Percentiles rank a stretch among this genome's conserved stretches.
Evolutionary conservation across 2,888 invertebrate genomes (phyloP).

Genomic region (Schizotus pectinicornis): DNA sequence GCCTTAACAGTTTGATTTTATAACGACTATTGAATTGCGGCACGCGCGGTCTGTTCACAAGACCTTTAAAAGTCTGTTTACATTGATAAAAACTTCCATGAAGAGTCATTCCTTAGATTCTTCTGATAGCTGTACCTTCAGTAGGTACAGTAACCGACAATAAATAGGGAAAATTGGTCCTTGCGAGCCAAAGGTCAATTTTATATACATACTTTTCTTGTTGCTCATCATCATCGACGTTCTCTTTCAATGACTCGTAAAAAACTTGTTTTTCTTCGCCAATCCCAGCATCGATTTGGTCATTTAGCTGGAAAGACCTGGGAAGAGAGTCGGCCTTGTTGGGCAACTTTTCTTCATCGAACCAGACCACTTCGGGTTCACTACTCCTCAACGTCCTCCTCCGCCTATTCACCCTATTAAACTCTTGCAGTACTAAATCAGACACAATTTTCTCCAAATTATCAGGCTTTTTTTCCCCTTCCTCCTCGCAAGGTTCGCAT

Average conservation of each 20-base stretch:
- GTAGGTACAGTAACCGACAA: no score
- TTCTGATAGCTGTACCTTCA: no score
- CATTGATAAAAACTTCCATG: no score
- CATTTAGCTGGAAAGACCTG: constrained; percentile 74
- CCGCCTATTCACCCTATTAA: constrained; percentile 79
- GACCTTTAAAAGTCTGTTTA: no score
- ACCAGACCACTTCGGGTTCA: constrained; percentile 66
- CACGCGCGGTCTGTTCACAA: no score
- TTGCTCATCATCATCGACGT: constrained; percentile 44
- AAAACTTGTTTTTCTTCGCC: constrained; percentile 51
- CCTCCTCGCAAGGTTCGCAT: constrained; percentile 55
- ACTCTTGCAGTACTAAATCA: constrained; percentile 82
- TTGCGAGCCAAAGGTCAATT: no score
- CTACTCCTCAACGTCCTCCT: constrained; percentile 60
- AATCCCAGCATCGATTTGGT: constrained; percentile 61
- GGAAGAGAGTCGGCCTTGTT: constrained; percentile 80
- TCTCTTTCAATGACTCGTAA: constrained; percentile 46
- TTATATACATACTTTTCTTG: constrained; percentile 48
- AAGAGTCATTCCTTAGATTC: no score
- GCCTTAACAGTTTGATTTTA: no score
- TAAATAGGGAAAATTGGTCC: no score
- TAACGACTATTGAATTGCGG: no score
- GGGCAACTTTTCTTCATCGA: constrained; percentile 72
- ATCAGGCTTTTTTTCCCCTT: constrained; percentile 61
- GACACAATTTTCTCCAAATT: constrained; percentile 80